phyloP scores from a whole-genome alignment of 2,113 vertebrate species.

The Cairina moschata region DNA sequence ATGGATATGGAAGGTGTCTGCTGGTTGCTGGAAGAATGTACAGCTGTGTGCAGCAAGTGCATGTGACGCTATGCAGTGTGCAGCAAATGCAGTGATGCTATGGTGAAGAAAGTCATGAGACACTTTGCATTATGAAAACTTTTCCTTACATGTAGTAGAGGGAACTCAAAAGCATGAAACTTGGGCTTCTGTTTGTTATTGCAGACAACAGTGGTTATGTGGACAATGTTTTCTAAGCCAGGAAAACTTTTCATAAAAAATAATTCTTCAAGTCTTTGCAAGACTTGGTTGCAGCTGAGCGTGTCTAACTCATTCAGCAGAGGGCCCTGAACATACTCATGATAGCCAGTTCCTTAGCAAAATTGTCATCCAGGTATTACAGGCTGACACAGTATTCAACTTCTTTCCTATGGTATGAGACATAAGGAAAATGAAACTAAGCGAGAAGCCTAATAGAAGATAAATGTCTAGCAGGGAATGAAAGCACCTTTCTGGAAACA shows the following conservation, averaged over 20 bases:
- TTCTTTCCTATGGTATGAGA: not conserved
- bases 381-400: not conserved
- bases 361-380: not conserved
- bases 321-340: not conserved
- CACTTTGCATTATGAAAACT: not conserved
- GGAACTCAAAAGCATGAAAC: not conserved
- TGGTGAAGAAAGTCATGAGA: not conserved
- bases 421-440: not conserved
- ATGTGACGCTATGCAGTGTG: no score
- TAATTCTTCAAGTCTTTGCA: not conserved
- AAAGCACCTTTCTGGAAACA: not conserved
- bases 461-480: not conserved
- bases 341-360: not conserved
- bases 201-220: not conserved
- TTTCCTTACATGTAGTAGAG: fast-evolving
- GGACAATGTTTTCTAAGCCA: not conserved
- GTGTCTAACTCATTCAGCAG: not conserved
- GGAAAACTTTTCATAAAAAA: not conserved
- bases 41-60: not conserved
- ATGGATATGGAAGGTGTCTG: not conserved
- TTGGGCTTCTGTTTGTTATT: not conserved
- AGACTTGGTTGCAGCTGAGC: not conserved
- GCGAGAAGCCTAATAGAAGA: not conserved
- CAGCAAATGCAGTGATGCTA: not conserved
- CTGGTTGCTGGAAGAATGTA: not conserved